Evolutionary conservation across 2,888 invertebrate genomes (phyloP), one percentile per base, ranked within the genome.

Genomic region (Megaustenia siamemsis): DNA sequence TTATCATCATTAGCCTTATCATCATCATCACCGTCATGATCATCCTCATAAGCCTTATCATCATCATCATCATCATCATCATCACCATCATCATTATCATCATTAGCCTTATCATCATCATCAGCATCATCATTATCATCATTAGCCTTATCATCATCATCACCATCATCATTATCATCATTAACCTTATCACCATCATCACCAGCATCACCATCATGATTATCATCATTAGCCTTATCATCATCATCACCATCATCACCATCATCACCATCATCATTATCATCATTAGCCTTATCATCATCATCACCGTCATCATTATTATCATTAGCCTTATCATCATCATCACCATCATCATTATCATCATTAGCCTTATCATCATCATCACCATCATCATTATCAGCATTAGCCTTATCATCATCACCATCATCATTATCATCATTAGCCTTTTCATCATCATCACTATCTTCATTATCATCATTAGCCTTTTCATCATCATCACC

Each of bases 311-410:
- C 32, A 66, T 66, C 32, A 66, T 66, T 24, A 66, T 66, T 24
- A 66, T 66, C 32, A 66, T 66, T 24, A 66, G 8, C 32, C 8
- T 66, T 24, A 66, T 66, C 32, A 66, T 66, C 32, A 66, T 66
- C 32, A 66, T 66, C 32, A 66, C 24, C 32, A 66, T 66, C 32
- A 66, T 24, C 24, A 66, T 66, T 24, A 75, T 75, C 75, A 75
- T 75, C 75, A 18, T 40, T 43, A 75, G 38, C 75, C 38, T 75
- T 43, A 75, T 75, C 75, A 75, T 75, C 75, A 75, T 75, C 75
- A 75, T 75, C 49, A 49, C 18, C 49, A 49, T 49, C 18, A 18
- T 18, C 49, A 49, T 49, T n/a, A n/a, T n/a, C n/a, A n/a, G n/a
- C n/a, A n/a, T n/a, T n/a, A n/a, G n/a, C n/a, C n/a, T n/a, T n/a